These are phyloP conservation scores for Tragulus kanchil DNA, from an alignment of 2,113 vertebrate genomes.

Conservation along the genomic window DNA sequence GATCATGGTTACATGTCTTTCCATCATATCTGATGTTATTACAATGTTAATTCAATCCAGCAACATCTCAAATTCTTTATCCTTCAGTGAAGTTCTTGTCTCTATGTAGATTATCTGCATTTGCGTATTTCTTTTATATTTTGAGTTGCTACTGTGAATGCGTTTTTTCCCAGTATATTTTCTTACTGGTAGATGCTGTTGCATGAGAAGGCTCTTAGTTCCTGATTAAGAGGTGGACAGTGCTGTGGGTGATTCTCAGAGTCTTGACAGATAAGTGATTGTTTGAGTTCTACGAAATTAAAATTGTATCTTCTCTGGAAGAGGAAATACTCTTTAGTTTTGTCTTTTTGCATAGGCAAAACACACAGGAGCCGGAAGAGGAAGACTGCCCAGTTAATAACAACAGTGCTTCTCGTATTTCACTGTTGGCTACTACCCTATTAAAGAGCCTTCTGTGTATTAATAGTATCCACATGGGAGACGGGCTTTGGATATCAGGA, in stretches of 20 bases:
- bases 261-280: neutral
- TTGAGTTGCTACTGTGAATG: neutral
- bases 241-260: neutral
- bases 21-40: neutral
- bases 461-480: neutral
- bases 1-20: neutral
- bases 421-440: neutral
- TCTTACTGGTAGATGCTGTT: neutral
- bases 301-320: conserved; percentile 16
- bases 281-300: neutral
- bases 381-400: neutral
- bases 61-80: neutral
- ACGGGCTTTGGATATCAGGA: conserved; percentile 29
- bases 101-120: neutral
- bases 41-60: neutral
- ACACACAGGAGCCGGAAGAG: neutral
- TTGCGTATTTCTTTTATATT: conserved; percentile 4
- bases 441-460: neutral
- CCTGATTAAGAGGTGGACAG: neutral
- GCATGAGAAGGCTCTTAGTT: neutral
- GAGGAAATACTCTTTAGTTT: conserved; percentile 11
- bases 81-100: conserved; percentile 1
- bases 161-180: neutral
- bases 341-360: conserved; percentile 69
- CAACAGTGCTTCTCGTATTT: neutral